These are phyloP conservation scores for Maccullochella peelii DNA, from an alignment of 2,113 vertebrate genomes.

Conservation along the genomic window DNA sequence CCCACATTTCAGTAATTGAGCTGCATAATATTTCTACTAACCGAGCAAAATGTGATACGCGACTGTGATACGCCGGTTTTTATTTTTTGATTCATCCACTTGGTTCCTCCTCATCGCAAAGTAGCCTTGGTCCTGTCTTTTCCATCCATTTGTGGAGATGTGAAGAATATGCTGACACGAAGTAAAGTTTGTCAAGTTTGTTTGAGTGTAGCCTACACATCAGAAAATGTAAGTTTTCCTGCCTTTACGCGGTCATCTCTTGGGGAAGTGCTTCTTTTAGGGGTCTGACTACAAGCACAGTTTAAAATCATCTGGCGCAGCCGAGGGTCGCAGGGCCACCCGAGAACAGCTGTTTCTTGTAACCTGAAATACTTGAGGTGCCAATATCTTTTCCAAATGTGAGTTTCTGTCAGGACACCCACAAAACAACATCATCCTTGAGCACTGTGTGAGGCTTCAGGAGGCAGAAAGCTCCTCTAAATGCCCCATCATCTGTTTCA, in stretches of 20 bases:
- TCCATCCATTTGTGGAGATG: constrained; percentile 15
- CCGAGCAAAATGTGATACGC: background rate
- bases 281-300: constrained; percentile 18
- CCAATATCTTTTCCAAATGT: constrained; percentile 84
- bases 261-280: background rate
- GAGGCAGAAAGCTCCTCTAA: background rate
- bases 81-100: background rate
- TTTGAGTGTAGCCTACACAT: background rate
- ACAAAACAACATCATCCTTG: constrained; percentile 54
- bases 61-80: background rate
- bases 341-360: constrained; percentile 87
- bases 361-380: constrained; percentile 84
- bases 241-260: constrained; percentile 9
- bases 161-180: background rate
- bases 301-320: constrained; percentile 46
- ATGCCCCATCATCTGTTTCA: background rate
- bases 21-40: background rate
- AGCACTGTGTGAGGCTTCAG: background rate
- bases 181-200: background rate
- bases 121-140: background rate
- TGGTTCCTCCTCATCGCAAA: background rate
- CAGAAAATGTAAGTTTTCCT: background rate
- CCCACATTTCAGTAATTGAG: background rate
- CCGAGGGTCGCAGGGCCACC: constrained; percentile 68
- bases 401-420: constrained; percentile 66